Percentiles rank a stretch among this genome's conserved stretches.
phyloP scores from a whole-genome alignment of 2,888 invertebrate genomes.

The Agrilus cyanescens region DNA sequence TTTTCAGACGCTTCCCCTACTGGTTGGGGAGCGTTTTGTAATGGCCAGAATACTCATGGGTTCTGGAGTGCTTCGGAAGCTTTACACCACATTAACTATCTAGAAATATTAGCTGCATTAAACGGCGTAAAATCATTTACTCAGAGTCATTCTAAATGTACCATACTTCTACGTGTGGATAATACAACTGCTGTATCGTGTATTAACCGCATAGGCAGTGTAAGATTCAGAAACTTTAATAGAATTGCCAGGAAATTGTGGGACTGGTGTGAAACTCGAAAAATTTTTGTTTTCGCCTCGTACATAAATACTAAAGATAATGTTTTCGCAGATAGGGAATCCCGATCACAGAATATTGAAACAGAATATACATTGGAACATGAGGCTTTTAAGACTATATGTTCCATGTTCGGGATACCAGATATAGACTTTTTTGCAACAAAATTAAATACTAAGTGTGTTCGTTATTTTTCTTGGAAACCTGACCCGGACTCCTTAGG shows the following conservation, averaged over 20 bases:
- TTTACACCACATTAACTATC: slow-evolving; percentile 6
- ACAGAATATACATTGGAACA: slow-evolving; percentile 10
- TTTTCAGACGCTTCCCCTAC: too few species aligned
- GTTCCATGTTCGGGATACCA: slow-evolving; percentile 6
- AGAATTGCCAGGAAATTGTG: slow-evolving; percentile 15
- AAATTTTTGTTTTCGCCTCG: too few species aligned
- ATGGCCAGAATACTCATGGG: not conserved
- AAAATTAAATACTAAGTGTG: slow-evolving; percentile 11
- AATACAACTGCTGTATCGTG: slow-evolving; percentile 11
- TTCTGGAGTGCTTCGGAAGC: slow-evolving; percentile 6
- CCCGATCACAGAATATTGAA: slow-evolving; percentile 1
- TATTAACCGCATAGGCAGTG: slow-evolving; percentile 14
- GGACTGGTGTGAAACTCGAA: slow-evolving; percentile 6
- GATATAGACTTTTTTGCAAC: slow-evolving; percentile 11
- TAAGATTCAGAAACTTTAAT: slow-evolving; percentile 12
- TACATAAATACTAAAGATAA: not conserved
- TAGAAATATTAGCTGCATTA: slow-evolving; percentile 11
- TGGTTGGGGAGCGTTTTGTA: too few species aligned
- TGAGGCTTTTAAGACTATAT: slow-evolving; percentile 5
- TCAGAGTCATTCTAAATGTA: not conserved
- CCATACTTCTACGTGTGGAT: slow-evolving; percentile 8
- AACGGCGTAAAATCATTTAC: slow-evolving; percentile 11
- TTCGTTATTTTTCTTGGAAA: slow-evolving; percentile 10
- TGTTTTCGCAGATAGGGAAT: slow-evolving; percentile 7
- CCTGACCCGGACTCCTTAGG: slow-evolving; percentile 7